Evolutionary conservation across 2,888 invertebrate species (phyloP), one percentile per base, ranked within the genome.

Genomic region (Eretmocerus hayati): DNA sequence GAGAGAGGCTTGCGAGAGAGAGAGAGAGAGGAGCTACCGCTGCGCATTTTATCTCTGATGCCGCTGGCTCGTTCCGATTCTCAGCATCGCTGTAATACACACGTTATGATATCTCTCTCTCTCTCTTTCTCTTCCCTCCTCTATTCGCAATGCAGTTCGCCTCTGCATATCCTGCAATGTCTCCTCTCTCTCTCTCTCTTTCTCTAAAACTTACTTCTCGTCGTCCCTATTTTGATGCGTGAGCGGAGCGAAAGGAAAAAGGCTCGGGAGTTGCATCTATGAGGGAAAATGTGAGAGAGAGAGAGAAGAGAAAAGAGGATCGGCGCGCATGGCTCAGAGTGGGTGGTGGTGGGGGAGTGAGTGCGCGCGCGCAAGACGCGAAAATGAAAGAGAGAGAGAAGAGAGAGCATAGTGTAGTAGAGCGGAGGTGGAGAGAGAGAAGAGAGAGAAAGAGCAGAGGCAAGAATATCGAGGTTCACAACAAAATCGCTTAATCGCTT

Each of bases 401-500:
- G 22, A 5, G n/a, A 5, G n/a, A 16, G 16, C 4, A 16, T 13
- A 5, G 33, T 33, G n/a, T 33, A 33, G 5, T 5, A 5, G n/a
- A 5, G 36, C 36, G 36, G 36, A 30, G 15, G 23, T 13, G 23
- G 36, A 20, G 31, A n/a, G 32, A 18, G 56, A 53, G 49, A 56
- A 30, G 30, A 9, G 13, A 13, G 30, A 30, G 30, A 13, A 30
- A 13, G 58, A 62, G 58, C 61, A 59, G 64, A 63, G 61, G 54
- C 52, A 62, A 65, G 67, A 67, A 68, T 69, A 69, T 67, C 68
- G 67, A 62, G 67, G 66, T 69, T 65, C 70, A 71, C 69, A 70
- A 71, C 69, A 71, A 71, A 71, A 70, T 71, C 70, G 71, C 70
- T 70, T 71, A 71, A 71, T 71, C 70, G 69, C 65, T 66, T 67